phyloP scores from a whole-genome alignment of 2,797 vertebrate genomes.

The Coendou prehensilis region DNA sequence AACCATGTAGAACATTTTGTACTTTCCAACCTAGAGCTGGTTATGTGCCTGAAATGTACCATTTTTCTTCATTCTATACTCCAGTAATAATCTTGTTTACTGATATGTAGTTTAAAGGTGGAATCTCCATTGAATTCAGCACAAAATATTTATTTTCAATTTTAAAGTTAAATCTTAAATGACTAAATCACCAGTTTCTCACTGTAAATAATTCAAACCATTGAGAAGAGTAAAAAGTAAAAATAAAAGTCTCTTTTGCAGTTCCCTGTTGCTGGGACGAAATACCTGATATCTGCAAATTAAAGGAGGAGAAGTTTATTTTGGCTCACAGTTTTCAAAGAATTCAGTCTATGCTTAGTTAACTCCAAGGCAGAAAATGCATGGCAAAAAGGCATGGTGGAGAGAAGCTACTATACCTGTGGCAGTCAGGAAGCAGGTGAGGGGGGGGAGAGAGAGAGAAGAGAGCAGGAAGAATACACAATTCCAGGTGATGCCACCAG shows the following conservation, averaged over 20 bases:
- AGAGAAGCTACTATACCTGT: not conserved
- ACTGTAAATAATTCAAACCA: constrained; percentile 14
- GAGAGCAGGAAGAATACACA: no score
- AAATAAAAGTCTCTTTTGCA: not conserved
- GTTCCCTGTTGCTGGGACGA: not conserved
- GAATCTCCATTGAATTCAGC: not conserved
- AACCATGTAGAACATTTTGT: not conserved
- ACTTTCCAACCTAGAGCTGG: constrained; percentile 23
- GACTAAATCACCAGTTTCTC: not conserved
- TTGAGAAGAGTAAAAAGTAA: not conserved
- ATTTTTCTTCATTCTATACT: not conserved
- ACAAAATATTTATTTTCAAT: constrained; percentile 53
- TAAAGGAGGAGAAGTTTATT: not conserved
- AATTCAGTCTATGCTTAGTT: not conserved
- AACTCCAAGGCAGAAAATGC: not conserved
- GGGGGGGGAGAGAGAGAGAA: not conserved
- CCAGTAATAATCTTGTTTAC: not conserved
- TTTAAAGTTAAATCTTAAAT: constrained; percentile 56
- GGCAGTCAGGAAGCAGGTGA: not conserved
- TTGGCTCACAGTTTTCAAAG: not conserved
- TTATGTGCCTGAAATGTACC: not conserved
- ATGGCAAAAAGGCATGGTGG: not conserved
- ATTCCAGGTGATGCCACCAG: no score
- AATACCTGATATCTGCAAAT: not conserved
- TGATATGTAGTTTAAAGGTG: constrained; percentile 3